Evolutionary conservation across 2,888 invertebrate species (phyloP), one percentile per base, ranked within the genome.

Genomic region (Folsomia manolachei): DNA sequence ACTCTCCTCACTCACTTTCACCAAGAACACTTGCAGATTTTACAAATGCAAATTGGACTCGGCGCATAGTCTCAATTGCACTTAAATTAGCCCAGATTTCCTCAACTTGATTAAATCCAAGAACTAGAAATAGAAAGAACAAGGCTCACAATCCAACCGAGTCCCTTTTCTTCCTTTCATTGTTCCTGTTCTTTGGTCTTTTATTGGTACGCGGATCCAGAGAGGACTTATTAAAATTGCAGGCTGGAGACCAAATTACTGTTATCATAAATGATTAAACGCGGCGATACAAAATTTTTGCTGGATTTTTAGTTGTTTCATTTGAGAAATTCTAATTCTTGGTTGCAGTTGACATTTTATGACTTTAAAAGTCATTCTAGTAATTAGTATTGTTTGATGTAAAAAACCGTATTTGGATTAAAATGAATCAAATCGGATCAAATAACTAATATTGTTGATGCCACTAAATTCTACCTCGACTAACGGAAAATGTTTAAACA

Each of bases 21-120:
- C 2, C 27, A n/a, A 27, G 24, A 23, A 52, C 70, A 72, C 73
- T 69, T 77, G 73, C 65, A 71, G 73, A 77, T 77, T 77, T 64
- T 11, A 11, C 61, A 69, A 76, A 74, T 72, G 65, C 63, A 74
- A 76, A 76, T 72, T 74, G 72, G 67, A 72, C 71, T 69, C 70
- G 71, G 72, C 65, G 63, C n/a, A n/a, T 39, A 67, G 62, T 69
- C 71, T 61, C 69, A 24, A 27, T 60, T 39, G 23, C 52, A 66
- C 51, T 66, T 66, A 66, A 66, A 66, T 62, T 62, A 62, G 62
- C 26, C 62, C 26, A 62, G 24, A 62, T 62, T 62, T 62, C 23
- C 62, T 62, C 24, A 25, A 25, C 24, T 62, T 62, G 62, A 62
- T 62, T 62, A 62, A 62, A 62, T 62, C 24, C 23, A 25, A 62